Evolutionary conservation across 2,113 vertebrate species (phyloP).

Genomic region (Ctenomys sociabilis): DNA sequence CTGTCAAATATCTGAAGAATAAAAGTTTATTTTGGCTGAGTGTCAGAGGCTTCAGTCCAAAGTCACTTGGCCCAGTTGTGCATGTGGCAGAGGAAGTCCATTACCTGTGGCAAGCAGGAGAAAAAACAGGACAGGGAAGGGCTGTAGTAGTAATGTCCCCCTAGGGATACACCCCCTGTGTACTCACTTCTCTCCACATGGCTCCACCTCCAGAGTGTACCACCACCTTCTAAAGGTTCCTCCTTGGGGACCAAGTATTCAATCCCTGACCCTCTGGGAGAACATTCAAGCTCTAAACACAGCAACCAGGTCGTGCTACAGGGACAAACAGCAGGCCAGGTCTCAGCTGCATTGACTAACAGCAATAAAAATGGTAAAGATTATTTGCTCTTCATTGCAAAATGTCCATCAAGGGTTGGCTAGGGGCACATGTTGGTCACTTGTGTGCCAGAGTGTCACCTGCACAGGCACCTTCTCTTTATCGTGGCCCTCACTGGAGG

Average conservation of each 20-base stretch:
- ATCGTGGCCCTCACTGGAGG: not conserved
- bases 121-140: not conserved
- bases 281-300: not conserved
- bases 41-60: not conserved
- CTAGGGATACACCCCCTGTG: not conserved
- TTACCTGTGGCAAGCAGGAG: not conserved
- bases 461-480: not conserved
- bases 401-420: not conserved
- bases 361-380: not conserved
- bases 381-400: slow-evolving; percentile 22
- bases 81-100: no score
- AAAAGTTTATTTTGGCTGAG: not conserved
- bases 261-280: no score
- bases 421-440: not conserved
- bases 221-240: not conserved
- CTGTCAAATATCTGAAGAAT: not conserved
- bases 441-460: not conserved
- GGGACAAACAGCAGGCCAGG: not conserved
- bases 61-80: not conserved
- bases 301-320: not conserved
- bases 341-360: not conserved
- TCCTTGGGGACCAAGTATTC: not conserved
- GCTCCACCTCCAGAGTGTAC: not conserved
- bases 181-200: not conserved
- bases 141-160: no score